Evolutionary conservation across 1,140 invertebrate species (phyloP).

Genomic region (Diprion similis): DNA sequence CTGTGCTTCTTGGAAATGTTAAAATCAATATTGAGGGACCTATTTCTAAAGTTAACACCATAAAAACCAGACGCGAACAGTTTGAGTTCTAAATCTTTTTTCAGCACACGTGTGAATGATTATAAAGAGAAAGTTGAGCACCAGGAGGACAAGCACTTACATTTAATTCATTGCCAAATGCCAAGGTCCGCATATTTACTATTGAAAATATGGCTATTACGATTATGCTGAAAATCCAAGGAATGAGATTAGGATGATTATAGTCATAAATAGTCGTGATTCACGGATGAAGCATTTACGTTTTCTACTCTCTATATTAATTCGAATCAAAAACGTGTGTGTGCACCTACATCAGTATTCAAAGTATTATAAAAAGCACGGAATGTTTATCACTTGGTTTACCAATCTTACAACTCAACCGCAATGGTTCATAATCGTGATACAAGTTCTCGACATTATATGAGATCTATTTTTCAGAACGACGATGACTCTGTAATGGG

Average conservation of each 20-base stretch:
- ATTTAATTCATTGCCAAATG: neutral
- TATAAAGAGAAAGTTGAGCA: neutral
- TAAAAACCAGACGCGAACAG: neutral
- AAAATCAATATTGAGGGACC: neutral
- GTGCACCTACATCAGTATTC: too few relatives aligned
- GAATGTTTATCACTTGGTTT: too few relatives aligned
- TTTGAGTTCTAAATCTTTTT: neutral
- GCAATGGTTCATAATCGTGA: too few relatives aligned
- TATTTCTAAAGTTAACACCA: neutral
- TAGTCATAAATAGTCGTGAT: neutral
- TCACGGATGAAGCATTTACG: neutral
- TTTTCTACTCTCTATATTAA: neutral
- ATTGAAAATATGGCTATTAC: neutral
- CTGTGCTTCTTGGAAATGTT: neutral
- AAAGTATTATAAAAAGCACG: too few relatives aligned
- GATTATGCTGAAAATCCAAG: neutral
- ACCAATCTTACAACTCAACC: too few relatives aligned
- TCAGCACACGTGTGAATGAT: neutral
- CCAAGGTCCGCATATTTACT: neutral
- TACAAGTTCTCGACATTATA: too few relatives aligned
- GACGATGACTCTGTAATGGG: slow-evolving; percentile 41
- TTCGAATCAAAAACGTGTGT: neutral
- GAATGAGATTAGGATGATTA: neutral
- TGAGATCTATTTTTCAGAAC: slow-evolving; percentile 30
- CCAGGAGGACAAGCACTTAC: neutral